Base-by-base conservation (phyloP, 2,797 vertebrate genomes). In the Phaenicophaeus curvirostris region DNA sequence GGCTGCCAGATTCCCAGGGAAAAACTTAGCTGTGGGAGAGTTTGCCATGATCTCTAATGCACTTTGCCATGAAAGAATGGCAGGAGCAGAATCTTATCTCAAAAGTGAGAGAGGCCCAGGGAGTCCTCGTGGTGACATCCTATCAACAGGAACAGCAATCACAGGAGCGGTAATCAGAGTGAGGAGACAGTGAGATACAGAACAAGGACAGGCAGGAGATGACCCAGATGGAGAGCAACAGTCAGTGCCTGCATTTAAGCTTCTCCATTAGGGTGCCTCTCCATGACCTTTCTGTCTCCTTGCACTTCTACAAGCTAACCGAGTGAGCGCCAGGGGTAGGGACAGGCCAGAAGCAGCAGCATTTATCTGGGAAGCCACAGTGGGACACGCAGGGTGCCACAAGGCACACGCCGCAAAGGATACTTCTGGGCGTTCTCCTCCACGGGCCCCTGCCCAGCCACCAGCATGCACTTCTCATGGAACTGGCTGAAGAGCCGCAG, bases 381-480 rank as follows among this genome's bases (percentile, higher is more conserved):
- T 1, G 1, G 63, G 13, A 44, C 0, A 4, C 2, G 3, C 48
- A 10, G n/a, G 9, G 35, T 30, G 9, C 6, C 58, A 1, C 0
- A 1, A 30, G 19, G 8, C 13, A 2, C 4, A 3, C 3, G 5
- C 41, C 41, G 65, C 62, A 96, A 97, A 99, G 99, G 99, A 99
- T 99, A 99, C 99, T 97, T 97, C 53, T 92, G 97, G 84, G 99
- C 99, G 3, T 99, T 98, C 76, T 99, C 99, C 95, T 98, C 96
- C 75, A 99, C 91, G 0, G 99, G 99, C 8, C 99, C 99, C 96
- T 99, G 99, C 24, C 99, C 99, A 0, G 98, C 99, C 90, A 99
- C 98, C 65, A 99, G 97, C 95, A 99, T 98, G n/a, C 97, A 97
- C 97, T 97, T 98, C 46, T 97, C 94, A 73, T 99, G 99, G 92